Conservation (phyloP, 2,797 vertebrate genomes). For the Ciconia nigra region DNA sequence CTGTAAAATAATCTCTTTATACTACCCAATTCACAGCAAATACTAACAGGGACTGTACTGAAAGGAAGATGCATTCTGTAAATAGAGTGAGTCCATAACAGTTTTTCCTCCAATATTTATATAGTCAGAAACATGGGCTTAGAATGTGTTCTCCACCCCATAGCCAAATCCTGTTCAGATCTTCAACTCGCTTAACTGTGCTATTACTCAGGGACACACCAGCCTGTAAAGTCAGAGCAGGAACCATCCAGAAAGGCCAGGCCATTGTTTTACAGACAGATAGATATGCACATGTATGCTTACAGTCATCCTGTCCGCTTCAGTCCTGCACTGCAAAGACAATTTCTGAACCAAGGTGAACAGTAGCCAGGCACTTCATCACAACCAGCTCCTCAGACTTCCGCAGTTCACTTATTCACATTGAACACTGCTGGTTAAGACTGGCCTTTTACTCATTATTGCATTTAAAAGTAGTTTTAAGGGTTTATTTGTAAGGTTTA, state of each 20-base stretch:
- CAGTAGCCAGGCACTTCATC: not conserved
- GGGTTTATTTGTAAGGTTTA: not conserved
- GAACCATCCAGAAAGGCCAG: not conserved
- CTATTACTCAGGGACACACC: not conserved
- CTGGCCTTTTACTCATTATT: not conserved
- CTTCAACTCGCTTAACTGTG: not conserved
- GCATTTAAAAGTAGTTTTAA: not conserved
- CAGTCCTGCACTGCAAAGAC: not conserved
- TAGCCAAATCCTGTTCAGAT: not conserved
- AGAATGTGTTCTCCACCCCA: not conserved
- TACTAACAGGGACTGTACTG: not conserved
- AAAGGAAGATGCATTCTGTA: not conserved
- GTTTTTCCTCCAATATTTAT: not conserved
- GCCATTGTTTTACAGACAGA: not conserved
- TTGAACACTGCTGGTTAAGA: not conserved
- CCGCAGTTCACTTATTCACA: not conserved
- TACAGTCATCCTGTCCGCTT: not conserved
- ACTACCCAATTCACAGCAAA: not conserved
- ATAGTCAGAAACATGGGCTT: not conserved
- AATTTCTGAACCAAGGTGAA: not conserved
- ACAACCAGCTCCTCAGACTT: not conserved
- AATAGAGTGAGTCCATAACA: not conserved
- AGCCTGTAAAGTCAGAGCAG: not conserved
- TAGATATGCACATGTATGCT: too few species aligned
- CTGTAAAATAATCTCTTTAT: slow-evolving; percentile 8